Evolutionary conservation across 2,113 vertebrate genomes (phyloP).

Genomic region (Calidris pygmaea): DNA sequence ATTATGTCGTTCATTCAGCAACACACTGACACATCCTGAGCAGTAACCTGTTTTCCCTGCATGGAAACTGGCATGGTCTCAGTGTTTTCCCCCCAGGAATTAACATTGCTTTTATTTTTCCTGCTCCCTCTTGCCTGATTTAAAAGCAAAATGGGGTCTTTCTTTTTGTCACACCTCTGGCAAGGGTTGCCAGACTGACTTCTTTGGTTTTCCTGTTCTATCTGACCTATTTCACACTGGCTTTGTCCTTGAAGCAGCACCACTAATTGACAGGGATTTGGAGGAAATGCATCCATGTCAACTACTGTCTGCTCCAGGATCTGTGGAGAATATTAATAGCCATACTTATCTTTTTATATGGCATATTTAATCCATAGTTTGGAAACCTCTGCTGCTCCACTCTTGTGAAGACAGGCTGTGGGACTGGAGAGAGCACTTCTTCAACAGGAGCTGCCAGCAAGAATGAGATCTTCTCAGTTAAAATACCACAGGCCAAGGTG

Average conservation of each 20-base stretch:
- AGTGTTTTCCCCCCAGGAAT: not conserved
- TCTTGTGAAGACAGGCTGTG: not conserved
- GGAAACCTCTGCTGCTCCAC: not conserved
- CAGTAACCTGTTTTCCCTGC: not conserved
- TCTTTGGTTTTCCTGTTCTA: not conserved
- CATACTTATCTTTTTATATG: not conserved
- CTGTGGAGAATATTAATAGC: not conserved
- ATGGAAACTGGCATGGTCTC: not conserved
- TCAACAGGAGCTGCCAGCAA: no score
- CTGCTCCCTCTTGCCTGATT: not conserved
- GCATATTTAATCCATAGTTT: not conserved
- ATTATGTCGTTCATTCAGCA: not conserved
- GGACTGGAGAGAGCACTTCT: not conserved
- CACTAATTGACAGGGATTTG: not conserved
- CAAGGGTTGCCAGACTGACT: not conserved
- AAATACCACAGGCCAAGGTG: not conserved
- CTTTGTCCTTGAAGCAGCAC: not conserved
- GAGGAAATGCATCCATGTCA: not conserved
- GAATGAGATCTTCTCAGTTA: not conserved
- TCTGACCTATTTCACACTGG: not conserved
- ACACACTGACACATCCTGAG: not conserved
- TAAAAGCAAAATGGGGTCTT: not conserved
- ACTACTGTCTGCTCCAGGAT: not conserved
- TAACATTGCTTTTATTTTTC: not conserved
- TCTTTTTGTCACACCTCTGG: not conserved